These are phyloP conservation scores for Platycheirus albimanus DNA, from an alignment of 2,888 invertebrate species.

Conservation along the genomic window DNA sequence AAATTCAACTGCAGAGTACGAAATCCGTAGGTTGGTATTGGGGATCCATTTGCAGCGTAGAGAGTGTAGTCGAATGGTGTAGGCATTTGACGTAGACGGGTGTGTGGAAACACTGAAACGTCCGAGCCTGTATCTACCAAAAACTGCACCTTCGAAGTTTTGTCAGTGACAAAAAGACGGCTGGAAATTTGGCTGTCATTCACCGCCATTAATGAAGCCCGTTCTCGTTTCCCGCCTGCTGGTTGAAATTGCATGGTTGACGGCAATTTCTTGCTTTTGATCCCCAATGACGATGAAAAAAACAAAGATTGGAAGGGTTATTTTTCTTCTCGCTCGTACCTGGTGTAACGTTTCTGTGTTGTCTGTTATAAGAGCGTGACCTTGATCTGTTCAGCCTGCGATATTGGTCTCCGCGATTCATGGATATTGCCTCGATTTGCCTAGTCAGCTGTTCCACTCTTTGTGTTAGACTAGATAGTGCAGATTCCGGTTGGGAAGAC, in stretches of 20 bases:
- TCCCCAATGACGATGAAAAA: conserved; percentile 13
- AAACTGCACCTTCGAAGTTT: not conserved
- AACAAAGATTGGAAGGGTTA: not conserved
- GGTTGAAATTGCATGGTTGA: not conserved
- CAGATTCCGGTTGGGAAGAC: not conserved
- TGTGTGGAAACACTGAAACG: no score
- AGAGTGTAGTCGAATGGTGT: conserved; percentile 21
- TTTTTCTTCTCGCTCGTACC: not conserved
- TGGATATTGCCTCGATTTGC: conserved; percentile 4
- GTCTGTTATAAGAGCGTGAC: conserved; percentile 1
- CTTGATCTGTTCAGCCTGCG: not conserved
- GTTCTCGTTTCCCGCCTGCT: not conserved
- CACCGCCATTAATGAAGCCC: conserved; percentile 26
- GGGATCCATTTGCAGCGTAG: no score
- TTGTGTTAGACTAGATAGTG: not conserved
- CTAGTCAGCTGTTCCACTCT: conserved; percentile 4
- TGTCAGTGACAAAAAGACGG: conserved; percentile 12
- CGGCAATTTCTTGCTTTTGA: conserved; percentile 15
- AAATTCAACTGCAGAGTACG: no score
- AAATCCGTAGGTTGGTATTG: no score
- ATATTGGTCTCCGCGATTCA: not conserved
- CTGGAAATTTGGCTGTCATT: conserved; percentile 25
- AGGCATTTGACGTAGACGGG: no score
- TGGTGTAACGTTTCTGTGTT: not conserved
- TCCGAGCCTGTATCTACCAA: conserved; percentile 26